Evolutionary conservation across 2,113 vertebrate species (phyloP).

Genomic region (Benitochromis conjunctus): DNA sequence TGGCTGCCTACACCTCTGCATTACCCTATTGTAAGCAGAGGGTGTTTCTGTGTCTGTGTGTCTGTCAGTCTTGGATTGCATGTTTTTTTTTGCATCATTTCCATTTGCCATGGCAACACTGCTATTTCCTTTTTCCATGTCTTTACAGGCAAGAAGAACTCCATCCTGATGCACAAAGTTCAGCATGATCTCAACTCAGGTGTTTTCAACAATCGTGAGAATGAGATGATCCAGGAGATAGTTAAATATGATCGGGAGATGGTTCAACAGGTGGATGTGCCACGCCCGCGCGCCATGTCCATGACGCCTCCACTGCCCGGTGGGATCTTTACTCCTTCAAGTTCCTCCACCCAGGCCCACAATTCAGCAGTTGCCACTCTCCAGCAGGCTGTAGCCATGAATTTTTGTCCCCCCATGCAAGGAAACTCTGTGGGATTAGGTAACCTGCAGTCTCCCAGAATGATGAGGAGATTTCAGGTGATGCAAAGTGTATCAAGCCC

Average conservation of each 20-base stretch:
- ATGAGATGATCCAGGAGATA: slow-evolving; percentile 98
- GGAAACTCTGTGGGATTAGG: slow-evolving; percentile 79
- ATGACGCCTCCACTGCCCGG: slow-evolving; percentile 53
- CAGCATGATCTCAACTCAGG: slow-evolving; percentile 95
- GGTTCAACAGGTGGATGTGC: slow-evolving; percentile 88
- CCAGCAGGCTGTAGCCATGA: slow-evolving; percentile 96
- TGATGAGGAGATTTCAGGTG: slow-evolving; percentile 84
- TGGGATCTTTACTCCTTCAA: slow-evolving; percentile 57
- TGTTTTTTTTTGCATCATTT: neutral
- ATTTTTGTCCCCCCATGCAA: slow-evolving; percentile 89
- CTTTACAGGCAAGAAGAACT: slow-evolving; percentile 92
- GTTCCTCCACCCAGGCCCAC: slow-evolving; percentile 70
- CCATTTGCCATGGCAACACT: neutral
- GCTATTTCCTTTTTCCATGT: neutral
- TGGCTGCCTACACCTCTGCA: neutral
- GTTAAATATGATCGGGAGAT: slow-evolving; percentile 98
- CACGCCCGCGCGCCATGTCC: slow-evolving; percentile 80
- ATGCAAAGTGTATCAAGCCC: slow-evolving; percentile 79
- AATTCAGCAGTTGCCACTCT: slow-evolving; percentile 89
- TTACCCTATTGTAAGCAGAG: accelerated
- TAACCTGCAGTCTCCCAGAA: slow-evolving; percentile 83
- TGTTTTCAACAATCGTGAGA: slow-evolving; percentile 97
- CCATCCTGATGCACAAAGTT: slow-evolving; percentile 94
- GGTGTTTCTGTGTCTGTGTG: neutral
- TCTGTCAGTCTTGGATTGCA: neutral